Evolutionary conservation across 2,113 vertebrate genomes (phyloP), one percentile per base, ranked within the genome.

Genomic region (Pampusana beccarii): DNA sequence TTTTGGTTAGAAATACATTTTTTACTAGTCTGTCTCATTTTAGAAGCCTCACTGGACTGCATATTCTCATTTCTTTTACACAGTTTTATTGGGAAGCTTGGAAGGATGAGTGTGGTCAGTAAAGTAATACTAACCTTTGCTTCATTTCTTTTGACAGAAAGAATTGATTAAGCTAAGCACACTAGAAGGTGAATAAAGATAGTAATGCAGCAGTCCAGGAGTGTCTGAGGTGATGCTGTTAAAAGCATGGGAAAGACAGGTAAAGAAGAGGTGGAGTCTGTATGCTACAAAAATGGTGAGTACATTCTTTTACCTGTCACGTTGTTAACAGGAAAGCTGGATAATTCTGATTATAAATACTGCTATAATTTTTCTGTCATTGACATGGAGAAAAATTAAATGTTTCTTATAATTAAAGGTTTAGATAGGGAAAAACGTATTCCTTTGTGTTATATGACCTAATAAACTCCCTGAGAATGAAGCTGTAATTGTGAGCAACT

Each of bases 361-460:
- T 82, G 2, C 7, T 64, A 0, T 58, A 9, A 21, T 62, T 5
- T 0, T 61, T 67, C 11, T 61, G 9, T 16, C 4, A 31, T 40
- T n/a, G 11, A 24, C 1, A 46, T 38, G 10, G 7, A 53, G 6
- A 8, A 25, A 67, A 88, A 50, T 5, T 1, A 48, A 51, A 10
- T 21, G 2, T 13, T 72, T 65, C 5, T 48, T 64, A 16, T 4
- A 38, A 20, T 17, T 46, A 17, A 58, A 42, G 1, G 8, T 14
- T 34, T 57, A 53, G 0, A 5, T 42, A 10, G 11, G 12, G 26
- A 23, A 72, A 33, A 29, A 7, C 1, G 13, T 0, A 0, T 19
- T 75, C 8, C 6, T 72, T 34, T 4, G 3, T 80, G 8, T 69
- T 90, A 6, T 11, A 2, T n/a, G 13, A 81, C 8, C 16, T 65